Base-by-base conservation (phyloP, 2,113 vertebrate genomes). In the Panthera uncia region DNA sequence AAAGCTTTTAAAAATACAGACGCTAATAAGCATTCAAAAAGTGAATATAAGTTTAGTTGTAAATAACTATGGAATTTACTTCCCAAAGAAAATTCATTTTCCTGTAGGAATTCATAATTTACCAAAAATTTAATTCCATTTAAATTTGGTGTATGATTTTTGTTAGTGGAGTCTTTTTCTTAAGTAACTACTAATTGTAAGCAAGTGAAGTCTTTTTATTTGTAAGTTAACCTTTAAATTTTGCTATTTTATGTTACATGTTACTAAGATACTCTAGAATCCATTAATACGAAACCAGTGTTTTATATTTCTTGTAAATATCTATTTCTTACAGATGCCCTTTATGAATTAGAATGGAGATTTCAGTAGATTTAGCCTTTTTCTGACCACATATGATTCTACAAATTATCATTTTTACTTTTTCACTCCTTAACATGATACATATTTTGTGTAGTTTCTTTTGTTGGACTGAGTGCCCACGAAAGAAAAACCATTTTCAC, bases 121-220 rank as follows among this genome's bases (percentile, higher is more conserved):
- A 80, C 33, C 27, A 36, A 85, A 97, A 80, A 78, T 79, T 45
- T 80, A 41, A 29, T 94, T 85, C 25, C 31, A 63, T 69, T 92
- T 96, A 45, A 74, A 85, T 82, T 91, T 82, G 8, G 33, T 74
- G 0, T 69, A 27, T 69, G 36, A 86, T 19, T 8, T 71, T 83
- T 83, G 5, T 63, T 25, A 50, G 1, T 5, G 33, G 92, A 89
- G 7, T 0, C 45, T 83, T 87, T 74, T 91, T 68, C 18, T 27
- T 73, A 82, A 85, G n/a, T 52, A 63, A 81, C 29, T 89, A 14
- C 74, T 96, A 82, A 68, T 83, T 8, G 41, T 36, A 63, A 63
- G 68, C 79, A 96, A 97, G 33, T 89, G 31, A 96, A 88, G 21
- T 88, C 12, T 92, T 97, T 87, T 78, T 41, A 69, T 95, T 78